These are phyloP conservation scores for Ectobius pallidus DNA, from an alignment of 2,888 invertebrate species.

Conservation along the genomic window DNA sequence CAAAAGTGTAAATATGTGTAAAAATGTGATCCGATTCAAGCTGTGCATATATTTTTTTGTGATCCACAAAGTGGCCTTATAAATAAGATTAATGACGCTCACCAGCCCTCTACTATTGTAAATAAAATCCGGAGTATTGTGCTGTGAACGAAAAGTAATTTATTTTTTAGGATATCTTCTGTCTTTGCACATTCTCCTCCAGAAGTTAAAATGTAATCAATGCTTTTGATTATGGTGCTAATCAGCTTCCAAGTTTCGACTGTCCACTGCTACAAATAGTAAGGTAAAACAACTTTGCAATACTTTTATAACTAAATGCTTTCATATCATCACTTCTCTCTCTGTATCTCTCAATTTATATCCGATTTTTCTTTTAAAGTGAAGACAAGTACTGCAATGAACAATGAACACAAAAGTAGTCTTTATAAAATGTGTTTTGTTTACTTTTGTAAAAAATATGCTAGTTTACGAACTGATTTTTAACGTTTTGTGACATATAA, in stretches of 20 bases:
- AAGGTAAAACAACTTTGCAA: conserved; percentile 29
- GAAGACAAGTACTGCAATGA: conserved; percentile 10
- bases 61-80: not conserved
- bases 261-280: conserved; percentile 21
- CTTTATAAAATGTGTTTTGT: not conserved
- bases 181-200: not conserved
- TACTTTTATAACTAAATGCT: conserved; percentile 9
- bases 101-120: not conserved
- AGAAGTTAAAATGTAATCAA: conserved; percentile 1
- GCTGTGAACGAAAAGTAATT: conserved; percentile 28
- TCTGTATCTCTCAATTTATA: not conserved
- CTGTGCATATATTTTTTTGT: not conserved
- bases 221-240: conserved; percentile 44
- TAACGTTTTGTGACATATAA: conserved; percentile 30
- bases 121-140: conserved; percentile 5
- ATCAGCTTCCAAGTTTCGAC: conserved; percentile 39
- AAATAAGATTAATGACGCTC: not conserved
- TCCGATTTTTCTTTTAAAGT: conserved; percentile 2
- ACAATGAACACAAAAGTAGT: conserved; percentile 17
- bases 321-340: not conserved
- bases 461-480: conserved; percentile 18
- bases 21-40: conserved; percentile 13
- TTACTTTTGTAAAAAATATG: conserved; percentile 5
- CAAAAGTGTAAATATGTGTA: conserved; percentile 18
- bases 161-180: conserved; percentile 18